A percentile compares a stretch with the other conserved stretches of the same genome.
Evolutionary conservation across 1,140 invertebrate species (phyloP).

Genomic region (Neodiprion lecontei): DNA sequence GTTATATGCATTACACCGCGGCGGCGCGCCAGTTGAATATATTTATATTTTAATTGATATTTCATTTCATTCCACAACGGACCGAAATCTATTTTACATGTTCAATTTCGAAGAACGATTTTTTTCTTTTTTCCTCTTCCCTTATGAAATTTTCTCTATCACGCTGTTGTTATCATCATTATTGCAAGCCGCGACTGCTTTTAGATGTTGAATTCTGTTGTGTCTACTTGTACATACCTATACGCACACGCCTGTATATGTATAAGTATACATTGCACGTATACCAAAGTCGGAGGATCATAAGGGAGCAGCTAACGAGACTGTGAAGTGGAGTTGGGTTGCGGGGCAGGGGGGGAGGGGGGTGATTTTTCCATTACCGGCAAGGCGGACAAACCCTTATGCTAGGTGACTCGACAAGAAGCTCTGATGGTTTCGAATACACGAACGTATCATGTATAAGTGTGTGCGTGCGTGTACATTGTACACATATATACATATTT

Average conservation of each 20-base stretch:
- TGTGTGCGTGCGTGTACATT: too few species aligned
- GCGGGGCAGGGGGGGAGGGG: neutral
- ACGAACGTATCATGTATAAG: too few species aligned
- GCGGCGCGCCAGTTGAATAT: neutral
- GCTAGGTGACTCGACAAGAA: slow-evolving; percentile 24
- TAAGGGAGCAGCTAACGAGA: neutral
- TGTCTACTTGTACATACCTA: neutral
- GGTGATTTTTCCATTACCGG: neutral
- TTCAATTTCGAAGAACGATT: neutral
- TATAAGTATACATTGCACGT: neutral
- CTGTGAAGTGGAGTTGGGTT: neutral
- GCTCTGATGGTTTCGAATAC: too few species aligned
- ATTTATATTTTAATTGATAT: neutral
- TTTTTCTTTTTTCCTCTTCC: too few species aligned
- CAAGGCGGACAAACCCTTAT: slow-evolving; percentile 16
- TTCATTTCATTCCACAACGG: neutral
- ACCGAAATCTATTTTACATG: neutral
- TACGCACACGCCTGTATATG: neutral
- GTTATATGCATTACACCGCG: too few species aligned
- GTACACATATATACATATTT: neutral
- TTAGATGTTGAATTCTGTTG: neutral
- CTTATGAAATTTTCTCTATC: too few species aligned
- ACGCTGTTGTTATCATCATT: too few species aligned
- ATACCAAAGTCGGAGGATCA: neutral
- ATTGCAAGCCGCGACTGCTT: neutral